Evolutionary conservation across 2,888 invertebrate genomes (phyloP).

Genomic region (Lycophotia porphyrea): DNA sequence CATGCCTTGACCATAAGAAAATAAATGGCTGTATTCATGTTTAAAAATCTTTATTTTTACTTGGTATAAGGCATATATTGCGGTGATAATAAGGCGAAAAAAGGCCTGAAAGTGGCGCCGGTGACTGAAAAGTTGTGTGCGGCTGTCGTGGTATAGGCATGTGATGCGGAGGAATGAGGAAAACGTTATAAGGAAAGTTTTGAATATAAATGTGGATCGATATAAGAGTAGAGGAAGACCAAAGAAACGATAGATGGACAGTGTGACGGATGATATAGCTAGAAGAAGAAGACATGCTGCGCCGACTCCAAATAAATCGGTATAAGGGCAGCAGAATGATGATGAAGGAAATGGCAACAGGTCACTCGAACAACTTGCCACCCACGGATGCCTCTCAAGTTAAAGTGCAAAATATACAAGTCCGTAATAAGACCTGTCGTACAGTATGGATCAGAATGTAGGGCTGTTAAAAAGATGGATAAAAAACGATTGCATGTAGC

Average conservation of each 20-base stretch:
- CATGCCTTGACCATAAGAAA: not conserved
- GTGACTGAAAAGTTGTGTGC: not conserved
- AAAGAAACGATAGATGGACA: not conserved
- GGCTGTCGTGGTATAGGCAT: not conserved
- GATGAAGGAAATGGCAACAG: too few species aligned
- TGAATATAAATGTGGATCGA: not conserved
- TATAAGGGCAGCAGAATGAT: not conserved
- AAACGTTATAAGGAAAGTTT: not conserved
- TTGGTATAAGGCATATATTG: not conserved
- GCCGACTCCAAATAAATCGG: not conserved
- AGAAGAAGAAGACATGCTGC: not conserved
- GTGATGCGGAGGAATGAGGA: not conserved
- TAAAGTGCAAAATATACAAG: too few species aligned
- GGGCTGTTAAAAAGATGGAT: too few species aligned
- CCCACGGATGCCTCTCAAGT: too few species aligned
- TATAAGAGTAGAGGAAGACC: not conserved
- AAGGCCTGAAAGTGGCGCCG: not conserved
- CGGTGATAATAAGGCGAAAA: not conserved
- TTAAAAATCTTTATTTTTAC: not conserved
- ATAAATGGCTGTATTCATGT: not conserved
- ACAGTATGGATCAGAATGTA: too few species aligned
- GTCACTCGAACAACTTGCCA: too few species aligned
- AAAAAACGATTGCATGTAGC: too few species aligned
- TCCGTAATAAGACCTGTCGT: too few species aligned
- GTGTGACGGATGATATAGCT: not conserved